Percentiles rank a stretch among this genome's conserved stretches.
These are phyloP conservation scores for Lindbergichthys nudifrons DNA, from an alignment of 2,797 vertebrate species.

Conservation along the genomic window DNA sequence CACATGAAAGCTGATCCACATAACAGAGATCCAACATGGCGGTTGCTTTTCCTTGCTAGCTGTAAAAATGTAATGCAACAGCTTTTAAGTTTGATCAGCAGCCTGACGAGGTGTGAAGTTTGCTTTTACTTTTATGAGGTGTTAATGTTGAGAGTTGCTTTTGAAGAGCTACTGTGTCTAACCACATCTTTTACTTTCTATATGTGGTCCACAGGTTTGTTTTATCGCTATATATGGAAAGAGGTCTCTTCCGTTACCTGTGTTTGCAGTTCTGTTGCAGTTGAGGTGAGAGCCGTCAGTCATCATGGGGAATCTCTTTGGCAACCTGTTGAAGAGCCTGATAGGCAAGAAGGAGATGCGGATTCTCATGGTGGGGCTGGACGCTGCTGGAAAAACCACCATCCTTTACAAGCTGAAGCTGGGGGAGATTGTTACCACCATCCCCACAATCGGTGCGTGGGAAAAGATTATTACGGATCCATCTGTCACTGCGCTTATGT, in stretches of 20 bases:
- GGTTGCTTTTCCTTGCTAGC: constrained; percentile 31
- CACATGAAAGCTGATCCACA: constrained; percentile 64
- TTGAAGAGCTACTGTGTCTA: constrained; percentile 44
- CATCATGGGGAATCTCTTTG: constrained; percentile 96
- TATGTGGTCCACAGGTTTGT: constrained; percentile 26
- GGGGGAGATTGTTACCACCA: constrained; percentile 97
- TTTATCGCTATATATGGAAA: constrained; percentile 30
- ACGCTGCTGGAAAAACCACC: constrained; percentile 97
- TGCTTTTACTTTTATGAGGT: constrained; percentile 46
- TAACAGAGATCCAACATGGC: constrained; percentile 42
- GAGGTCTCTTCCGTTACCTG: constrained; percentile 4
- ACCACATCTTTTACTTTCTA: constrained; percentile 21
- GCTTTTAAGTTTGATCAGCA: constrained; percentile 48
- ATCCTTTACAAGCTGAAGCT: constrained; percentile 98
- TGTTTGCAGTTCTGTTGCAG: constrained; percentile 65
- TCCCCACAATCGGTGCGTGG: constrained; percentile 94
- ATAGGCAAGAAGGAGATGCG: constrained; percentile 99
- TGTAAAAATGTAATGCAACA: constrained; percentile 47
- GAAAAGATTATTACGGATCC: not conserved
- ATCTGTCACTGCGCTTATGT: not conserved
- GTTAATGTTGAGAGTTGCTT: constrained; percentile 47
- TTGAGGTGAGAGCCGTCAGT: constrained; percentile 58
- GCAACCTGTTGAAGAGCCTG: constrained; percentile 95
- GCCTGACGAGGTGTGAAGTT: constrained; percentile 57
- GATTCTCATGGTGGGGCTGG: constrained; percentile 97